Base-by-base conservation (phyloP, 2,797 vertebrate species). In the Rhabdophis nuchalis region DNA sequence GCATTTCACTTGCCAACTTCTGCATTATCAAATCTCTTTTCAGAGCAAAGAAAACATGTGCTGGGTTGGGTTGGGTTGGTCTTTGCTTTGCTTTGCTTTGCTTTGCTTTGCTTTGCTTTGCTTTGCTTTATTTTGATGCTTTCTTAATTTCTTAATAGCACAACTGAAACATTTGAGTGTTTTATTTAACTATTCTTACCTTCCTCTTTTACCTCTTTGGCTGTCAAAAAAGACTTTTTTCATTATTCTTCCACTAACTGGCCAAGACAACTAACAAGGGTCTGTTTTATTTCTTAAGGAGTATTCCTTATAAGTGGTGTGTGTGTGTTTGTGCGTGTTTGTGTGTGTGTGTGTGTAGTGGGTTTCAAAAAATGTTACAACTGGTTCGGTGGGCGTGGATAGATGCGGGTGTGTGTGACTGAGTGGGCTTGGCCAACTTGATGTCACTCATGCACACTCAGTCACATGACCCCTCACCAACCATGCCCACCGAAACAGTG, bases 261-360 rank as follows among this genome's bases (percentile, higher is more conserved):
- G 23, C 85, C 89, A 50, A 95, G 54, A 61, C 93, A 93, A 46
- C 85, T 50, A 92, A 93, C 89, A 86, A 52, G 94, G 82, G 64
- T 88, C 85, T 91, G 57, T 93, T 95, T 41, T 95, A 95, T 88
- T 94, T 93, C 85, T 93, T 93, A 92, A 91, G 94, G 87, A 95
- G 1, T 0, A 41, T 23, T 92, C 29, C 89, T 52, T 90, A 91
- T 92, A 94, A 94, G 93, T 94, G 91, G 89, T 52, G 50, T 52
- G 52, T 52, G 9, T 10, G 52, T 52, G 54, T 91, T 58, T 54
- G 93, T 52, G 52, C 11, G 50, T 10, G 50, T 10, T 8, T 52
- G 54, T 91, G 61, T 54, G 93, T 46, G 46, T 46, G 2, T 46
- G 46, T 46, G 46, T 46, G 46, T 46, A 46, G n/a, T n/a, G n/a